Conservation (phyloP, 2,113 vertebrate genomes). For the Trochalopteron elliotii region DNA sequence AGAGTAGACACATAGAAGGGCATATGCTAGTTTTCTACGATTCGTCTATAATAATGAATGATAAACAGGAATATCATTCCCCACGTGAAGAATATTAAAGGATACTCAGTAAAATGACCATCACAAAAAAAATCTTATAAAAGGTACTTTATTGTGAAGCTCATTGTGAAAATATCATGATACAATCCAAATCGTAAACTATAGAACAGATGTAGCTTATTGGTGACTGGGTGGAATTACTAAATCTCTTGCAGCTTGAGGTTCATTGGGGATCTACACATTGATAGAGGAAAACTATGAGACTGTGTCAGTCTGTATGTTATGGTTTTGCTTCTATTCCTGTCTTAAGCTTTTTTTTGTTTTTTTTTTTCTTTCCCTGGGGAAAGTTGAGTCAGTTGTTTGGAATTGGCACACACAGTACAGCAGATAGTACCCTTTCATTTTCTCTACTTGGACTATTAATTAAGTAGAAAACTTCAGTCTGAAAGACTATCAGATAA, state of each 20-base stretch:
- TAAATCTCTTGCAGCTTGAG: background rate
- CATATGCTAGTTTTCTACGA: background rate
- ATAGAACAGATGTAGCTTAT: background rate
- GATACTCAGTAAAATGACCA: background rate
- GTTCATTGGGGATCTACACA: fast-evolving
- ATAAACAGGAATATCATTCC: background rate
- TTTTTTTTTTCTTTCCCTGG: no score
- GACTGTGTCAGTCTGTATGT: background rate
- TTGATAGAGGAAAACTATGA: background rate
- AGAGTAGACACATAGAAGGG: background rate
- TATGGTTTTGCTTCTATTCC: background rate
- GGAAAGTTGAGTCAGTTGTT: background rate
- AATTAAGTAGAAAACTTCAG: background rate
- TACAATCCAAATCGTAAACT: background rate
- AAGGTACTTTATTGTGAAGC: background rate
- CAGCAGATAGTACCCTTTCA: background rate
- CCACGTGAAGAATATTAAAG: background rate
- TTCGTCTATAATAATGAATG: background rate
- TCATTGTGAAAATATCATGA: background rate
- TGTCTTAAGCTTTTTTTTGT: background rate
- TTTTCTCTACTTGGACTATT: background rate
- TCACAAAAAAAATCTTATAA: background rate
- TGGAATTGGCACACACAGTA: background rate
- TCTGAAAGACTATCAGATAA: slow-evolving; percentile 23
- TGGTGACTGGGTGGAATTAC: background rate